Evolutionary conservation across 2,888 invertebrate genomes (phyloP), one percentile per base, ranked within the genome.

Genomic region (Hecatera dysodea): DNA sequence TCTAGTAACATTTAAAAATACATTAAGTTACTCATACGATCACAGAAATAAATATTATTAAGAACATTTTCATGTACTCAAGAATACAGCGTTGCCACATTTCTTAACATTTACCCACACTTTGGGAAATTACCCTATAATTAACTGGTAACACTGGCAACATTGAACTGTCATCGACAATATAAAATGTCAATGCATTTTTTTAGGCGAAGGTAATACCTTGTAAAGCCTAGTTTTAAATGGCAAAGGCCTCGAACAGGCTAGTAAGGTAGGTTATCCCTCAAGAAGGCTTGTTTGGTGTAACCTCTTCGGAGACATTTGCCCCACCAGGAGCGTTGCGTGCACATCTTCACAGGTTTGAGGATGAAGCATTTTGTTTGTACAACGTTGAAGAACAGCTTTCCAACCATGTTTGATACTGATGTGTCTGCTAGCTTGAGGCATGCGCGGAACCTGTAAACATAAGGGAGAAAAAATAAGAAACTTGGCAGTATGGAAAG

Each of bases 341-440:
- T 96, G 94, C 99, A 99, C 36, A 97, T 96, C 83, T 97, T 97
- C 81, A 98, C 97, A 2, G 97, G 97, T 87, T 98, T 98, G 53
- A 99, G 95, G 0, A 98, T 97, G 93, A 99, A 99, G 89, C 99
- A 99, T 90, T 98, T 98, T 0, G 98, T 98, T 90, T 98, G 98
- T n/a, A 99, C 98, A 56, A 99, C 97, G 94, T 99, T 99, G 97
- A 99, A 99, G 96, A 99, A 99, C 44, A 99, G 96, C 88, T 98
- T 98, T 5, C 99, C 99, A 67, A 99, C 98, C 93, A 99, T 97
- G 90, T 98, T 98, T 12, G 99, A 98, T 15, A 98, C 98, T 9
- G 98, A 97, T 0, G 98, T 98, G 83, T 97, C 97, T 0, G 98
- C 98, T 94, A 98, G 97, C 92, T 99, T 98, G 81, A 99, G 96